These are phyloP conservation scores for Suricata suricatta DNA, from an alignment of 2,113 vertebrate species.

Conservation along the genomic window DNA sequence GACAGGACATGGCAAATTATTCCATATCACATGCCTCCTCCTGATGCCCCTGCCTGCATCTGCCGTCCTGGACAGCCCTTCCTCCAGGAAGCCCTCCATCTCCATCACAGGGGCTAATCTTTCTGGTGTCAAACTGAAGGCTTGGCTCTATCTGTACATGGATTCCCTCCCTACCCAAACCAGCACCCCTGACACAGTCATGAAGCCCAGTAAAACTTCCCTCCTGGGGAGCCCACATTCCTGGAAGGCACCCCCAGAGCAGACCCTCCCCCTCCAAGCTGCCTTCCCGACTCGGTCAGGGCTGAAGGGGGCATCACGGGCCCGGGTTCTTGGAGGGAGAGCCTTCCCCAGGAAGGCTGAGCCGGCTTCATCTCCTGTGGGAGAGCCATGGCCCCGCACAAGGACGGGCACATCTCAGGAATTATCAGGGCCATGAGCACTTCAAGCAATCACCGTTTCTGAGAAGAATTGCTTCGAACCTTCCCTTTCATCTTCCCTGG, in stretches of 20 bases:
- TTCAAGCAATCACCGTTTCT: constrained; percentile 34
- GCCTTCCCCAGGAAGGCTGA: neutral
- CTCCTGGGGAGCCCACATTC: neutral
- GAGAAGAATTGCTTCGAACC: neutral
- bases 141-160: accelerated
- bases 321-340: neutral
- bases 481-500: constrained; percentile 25
- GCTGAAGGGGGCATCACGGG: neutral
- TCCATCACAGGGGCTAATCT: neutral
- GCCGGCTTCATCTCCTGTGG: accelerated
- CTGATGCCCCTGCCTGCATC: neutral
- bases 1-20: neutral
- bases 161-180: neutral
- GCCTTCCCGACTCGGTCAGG: neutral
- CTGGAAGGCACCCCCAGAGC: neutral
- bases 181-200: neutral
- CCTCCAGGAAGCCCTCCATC: neutral
- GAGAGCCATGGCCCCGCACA: neutral
- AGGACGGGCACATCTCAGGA: neutral
- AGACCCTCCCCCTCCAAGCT: neutral
- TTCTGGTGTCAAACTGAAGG: neutral
- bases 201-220: neutral
- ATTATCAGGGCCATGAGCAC: neutral
- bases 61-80: neutral
- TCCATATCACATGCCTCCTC: neutral